phyloP scores from a whole-genome alignment of 23 tunicate species.

The Diplosoma virens region DNA sequence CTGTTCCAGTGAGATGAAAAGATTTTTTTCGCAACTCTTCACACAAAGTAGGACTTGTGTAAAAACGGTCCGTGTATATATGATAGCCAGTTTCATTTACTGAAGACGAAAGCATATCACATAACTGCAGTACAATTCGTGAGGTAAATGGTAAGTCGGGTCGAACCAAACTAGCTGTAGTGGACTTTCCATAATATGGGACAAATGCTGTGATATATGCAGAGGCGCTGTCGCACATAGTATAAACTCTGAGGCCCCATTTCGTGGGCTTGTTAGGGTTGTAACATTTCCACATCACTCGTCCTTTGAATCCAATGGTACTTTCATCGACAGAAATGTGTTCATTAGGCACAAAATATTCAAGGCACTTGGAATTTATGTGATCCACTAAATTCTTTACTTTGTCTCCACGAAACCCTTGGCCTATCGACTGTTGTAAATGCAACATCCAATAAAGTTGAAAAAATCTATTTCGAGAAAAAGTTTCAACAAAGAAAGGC shows the following conservation, averaged over 20 bases:
- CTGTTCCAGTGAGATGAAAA: constrained; percentile 19
- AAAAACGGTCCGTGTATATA: constrained; percentile 19
- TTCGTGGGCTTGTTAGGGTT: constrained; percentile 27
- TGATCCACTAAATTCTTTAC: constrained; percentile 27
- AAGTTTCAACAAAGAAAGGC: constrained; percentile 29
- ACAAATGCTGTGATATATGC: constrained; percentile 15
- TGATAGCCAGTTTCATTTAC: constrained; percentile 13
- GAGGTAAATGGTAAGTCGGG: constrained; percentile 15
- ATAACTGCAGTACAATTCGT: constrained; percentile 10
- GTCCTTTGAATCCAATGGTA: constrained; percentile 30
- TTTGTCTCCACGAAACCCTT: constrained; percentile 27
- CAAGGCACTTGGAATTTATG: background rate
- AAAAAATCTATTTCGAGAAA: constrained; percentile 22
- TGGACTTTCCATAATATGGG: constrained; percentile 15
- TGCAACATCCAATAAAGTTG: constrained; percentile 28
- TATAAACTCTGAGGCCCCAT: constrained; percentile 20
- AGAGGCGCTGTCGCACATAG: constrained; percentile 19
- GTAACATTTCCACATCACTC: constrained; percentile 25
- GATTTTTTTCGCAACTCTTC: background rate
- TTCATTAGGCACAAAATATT: constrained; percentile 36
- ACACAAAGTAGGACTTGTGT: constrained; percentile 23
- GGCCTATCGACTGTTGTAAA: constrained; percentile 7
- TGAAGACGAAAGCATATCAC: background rate
- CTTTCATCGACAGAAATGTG: constrained; percentile 21
- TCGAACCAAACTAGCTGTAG: constrained; percentile 16